Base-by-base conservation (phyloP, 2,797 vertebrate genomes). In the Amblyraja radiata region DNA sequence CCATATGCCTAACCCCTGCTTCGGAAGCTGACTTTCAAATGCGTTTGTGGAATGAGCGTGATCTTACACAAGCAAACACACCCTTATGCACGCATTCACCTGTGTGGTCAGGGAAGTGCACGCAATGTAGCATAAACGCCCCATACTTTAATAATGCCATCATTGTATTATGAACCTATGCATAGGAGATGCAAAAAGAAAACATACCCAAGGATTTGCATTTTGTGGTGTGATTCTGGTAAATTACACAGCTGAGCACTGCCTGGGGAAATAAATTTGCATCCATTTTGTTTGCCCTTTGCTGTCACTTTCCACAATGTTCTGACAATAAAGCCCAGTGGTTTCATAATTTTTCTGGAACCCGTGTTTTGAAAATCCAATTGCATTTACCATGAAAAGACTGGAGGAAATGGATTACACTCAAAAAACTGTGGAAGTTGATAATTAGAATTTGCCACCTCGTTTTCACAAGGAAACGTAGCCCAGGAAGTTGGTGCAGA, bases 111-210 rank as follows among this genome's bases (percentile, higher is more conserved):
- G 21, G 63, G 6, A 68, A 8, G 21, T 32, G 39, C 63, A 39
- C 14, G n/a, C 58, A 71, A 68, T 71, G 6, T 16, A 16, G 11
- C 11, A 84, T 13, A 14, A 25, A 28, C 10, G n/a, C 36, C 10
- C 13, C 63, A 23, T 18, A 84, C 11, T 36, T 18, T 90, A 11
- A 23, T 91, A 21, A 71, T 71, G 68, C 68, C 18, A 46, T 54
- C 90, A 74, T 18, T 74, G 4, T 3, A 76, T 54, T 13, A 14
- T 74, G 39, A 76, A 28, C n/a, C 90, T 58, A 76, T 90, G 36
- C 73, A 68, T 7, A 76, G 28, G 73, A 92, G 68, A 92, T 76
- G 90, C 90, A 92, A 92, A 92, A 36, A 36, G 46, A 76, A 36
- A 36, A 46, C 13, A 6, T 6, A 74, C 71, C 90, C 7, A 16